Percentiles rank a stretch among this genome's conserved stretches.
These are phyloP conservation scores for Poecile montanus DNA, from an alignment of 2,797 vertebrate species.

Conservation along the genomic window DNA sequence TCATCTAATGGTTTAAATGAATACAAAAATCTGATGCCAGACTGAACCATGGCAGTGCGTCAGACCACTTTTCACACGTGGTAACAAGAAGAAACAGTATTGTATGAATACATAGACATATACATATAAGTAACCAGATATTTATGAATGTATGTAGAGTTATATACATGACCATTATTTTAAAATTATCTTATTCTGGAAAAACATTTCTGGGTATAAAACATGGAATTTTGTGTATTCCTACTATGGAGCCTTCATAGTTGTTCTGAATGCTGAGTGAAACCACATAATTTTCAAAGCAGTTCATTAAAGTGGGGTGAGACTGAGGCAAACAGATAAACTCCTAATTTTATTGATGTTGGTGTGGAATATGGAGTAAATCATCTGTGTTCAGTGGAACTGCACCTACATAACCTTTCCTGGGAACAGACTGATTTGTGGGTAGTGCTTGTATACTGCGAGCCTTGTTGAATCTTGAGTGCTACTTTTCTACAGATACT, in stretches of 20 bases:
- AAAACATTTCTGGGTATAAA: background rate
- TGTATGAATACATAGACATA: background rate
- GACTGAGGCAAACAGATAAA: background rate
- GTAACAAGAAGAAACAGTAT: background rate
- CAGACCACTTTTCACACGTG: background rate
- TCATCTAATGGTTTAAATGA: background rate
- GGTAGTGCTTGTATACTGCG: background rate
- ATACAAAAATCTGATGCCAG: background rate
- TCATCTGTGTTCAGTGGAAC: background rate
- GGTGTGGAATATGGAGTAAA: background rate
- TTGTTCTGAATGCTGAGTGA: background rate
- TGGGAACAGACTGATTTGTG: conserved; percentile 1
- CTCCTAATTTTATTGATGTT: background rate
- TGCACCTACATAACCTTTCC: background rate
- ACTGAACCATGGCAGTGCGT: background rate
- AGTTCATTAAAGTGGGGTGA: background rate
- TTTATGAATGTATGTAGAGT: background rate
- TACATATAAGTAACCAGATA: background rate
- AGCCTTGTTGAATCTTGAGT: background rate
- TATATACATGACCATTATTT: background rate
- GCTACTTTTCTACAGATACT: background rate
- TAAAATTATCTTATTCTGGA: background rate
- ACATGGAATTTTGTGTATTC: background rate
- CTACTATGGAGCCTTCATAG: background rate
- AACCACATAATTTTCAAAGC: background rate